Conservation (phyloP, 2,888 invertebrate species). For the Drosophila nr. perissopoda region DNA sequence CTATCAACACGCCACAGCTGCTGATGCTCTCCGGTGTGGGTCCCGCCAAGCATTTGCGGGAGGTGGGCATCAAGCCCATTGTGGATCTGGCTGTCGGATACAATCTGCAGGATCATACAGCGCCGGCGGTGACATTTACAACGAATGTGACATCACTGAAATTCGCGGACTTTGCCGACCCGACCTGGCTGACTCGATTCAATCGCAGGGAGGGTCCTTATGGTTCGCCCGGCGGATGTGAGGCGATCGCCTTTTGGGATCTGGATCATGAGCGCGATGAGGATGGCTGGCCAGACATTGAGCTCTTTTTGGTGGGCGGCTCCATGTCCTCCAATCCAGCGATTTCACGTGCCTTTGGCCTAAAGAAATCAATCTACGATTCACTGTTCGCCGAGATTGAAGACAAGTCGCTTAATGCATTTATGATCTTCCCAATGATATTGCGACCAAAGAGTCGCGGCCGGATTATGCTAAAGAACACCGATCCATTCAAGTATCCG, state of each 20-base stretch:
- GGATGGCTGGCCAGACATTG: conserved; percentile 88
- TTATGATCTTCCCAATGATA: conserved; percentile 87
- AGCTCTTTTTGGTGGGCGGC: conserved; percentile 88
- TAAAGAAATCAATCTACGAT: conserved; percentile 85
- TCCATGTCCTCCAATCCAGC: conserved; percentile 84
- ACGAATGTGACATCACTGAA: conserved; percentile 84
- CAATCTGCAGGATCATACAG: conserved; percentile 88
- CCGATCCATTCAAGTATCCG: conserved; percentile 88
- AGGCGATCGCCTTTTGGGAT: conserved; percentile 88
- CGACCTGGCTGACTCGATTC: conserved; percentile 76
- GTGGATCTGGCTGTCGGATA: conserved; percentile 88
- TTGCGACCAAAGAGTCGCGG: conserved; percentile 90
- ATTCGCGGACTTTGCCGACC: conserved; percentile 82
- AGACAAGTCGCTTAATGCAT: conserved; percentile 84
- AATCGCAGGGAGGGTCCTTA: conserved; percentile 84
- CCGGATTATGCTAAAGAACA: conserved; percentile 87
- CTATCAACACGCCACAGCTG: conserved; percentile 92
- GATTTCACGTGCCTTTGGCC: conserved; percentile 85
- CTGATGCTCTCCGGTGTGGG: conserved; percentile 92
- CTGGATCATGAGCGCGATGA: conserved; percentile 86
- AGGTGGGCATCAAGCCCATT: conserved; percentile 86
- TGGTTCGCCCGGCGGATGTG: conserved; percentile 87
- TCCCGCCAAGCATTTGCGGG: conserved; percentile 86
- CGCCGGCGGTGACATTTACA: conserved; percentile 89
- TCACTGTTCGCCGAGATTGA: conserved; percentile 85